phyloP scores from a whole-genome alignment of 2,888 invertebrate genomes.

The Rotaria macrura region DNA sequence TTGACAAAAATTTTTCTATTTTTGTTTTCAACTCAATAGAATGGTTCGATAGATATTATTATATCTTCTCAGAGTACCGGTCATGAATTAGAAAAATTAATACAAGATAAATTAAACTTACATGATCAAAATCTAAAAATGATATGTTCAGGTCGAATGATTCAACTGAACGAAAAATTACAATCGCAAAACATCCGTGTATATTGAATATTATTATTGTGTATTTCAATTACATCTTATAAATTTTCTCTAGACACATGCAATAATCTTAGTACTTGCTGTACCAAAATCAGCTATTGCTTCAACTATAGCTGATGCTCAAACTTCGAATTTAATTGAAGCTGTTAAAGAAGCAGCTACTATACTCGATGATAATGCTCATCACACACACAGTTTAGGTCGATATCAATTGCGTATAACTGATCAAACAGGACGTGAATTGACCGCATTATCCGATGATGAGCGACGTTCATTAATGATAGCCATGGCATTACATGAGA shows the following conservation, averaged over 20 bases:
- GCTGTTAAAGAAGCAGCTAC: conserved; percentile 37
- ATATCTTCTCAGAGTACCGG: background rate
- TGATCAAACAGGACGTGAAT: conserved; percentile 15
- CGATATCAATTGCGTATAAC: conserved; percentile 11
- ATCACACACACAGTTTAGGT: background rate
- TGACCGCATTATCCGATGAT: background rate
- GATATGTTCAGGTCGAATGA: conserved; percentile 1
- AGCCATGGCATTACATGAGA: conserved; percentile 69
- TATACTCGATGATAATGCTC: background rate
- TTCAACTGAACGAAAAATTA: background rate
- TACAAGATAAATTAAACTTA: conserved; percentile 1
- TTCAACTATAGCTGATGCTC: background rate
- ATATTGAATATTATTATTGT: background rate
- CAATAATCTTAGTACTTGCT: background rate
- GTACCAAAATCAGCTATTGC: background rate
- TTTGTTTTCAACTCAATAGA: background rate
- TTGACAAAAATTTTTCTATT: background rate
- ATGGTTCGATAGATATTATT: background rate
- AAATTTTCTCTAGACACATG: background rate
- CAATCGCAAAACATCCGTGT: background rate
- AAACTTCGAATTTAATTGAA: conserved; percentile 33
- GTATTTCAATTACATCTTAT: background rate
- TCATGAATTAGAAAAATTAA: background rate
- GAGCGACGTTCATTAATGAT: conserved; percentile 57
- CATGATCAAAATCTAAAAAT: background rate